Conservation (phyloP, 2,797 vertebrate genomes). For the Tenualosa ilisha region DNA sequence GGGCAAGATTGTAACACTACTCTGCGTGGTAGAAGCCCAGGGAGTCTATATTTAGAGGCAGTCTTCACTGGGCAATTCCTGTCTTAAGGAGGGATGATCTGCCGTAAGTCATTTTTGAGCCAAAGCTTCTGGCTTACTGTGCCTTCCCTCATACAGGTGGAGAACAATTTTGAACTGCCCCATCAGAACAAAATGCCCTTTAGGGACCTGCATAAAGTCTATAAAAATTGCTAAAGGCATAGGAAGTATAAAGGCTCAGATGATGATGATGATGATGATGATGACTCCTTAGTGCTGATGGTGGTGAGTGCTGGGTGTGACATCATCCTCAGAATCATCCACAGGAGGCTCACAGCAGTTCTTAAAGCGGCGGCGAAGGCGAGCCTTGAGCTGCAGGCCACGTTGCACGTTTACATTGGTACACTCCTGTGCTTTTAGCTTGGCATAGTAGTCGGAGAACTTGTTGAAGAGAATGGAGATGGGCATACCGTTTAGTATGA, state of each 20-base stretch:
- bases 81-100: conserved; percentile 10
- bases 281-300: conserved; percentile 8
- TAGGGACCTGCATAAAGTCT: background rate
- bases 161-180: background rate
- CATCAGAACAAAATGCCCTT: background rate
- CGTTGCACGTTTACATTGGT: conserved; percentile 70
- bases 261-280: background rate
- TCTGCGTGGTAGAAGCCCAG: background rate
- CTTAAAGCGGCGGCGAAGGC: conserved; percentile 68
- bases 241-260: background rate
- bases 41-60: conserved; percentile 5
- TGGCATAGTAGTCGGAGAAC: conserved; percentile 91
- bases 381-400: conserved; percentile 70
- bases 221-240: background rate
- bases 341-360: conserved; percentile 62
- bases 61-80: background rate
- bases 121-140: conserved; percentile 5
- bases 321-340: conserved; percentile 63
- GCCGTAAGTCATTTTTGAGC: background rate
- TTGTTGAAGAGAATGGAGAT: conserved; percentile 94
- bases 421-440: conserved; percentile 86
- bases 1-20: background rate
- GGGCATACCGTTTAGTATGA: conserved; percentile 92
- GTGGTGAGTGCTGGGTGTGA: background rate
- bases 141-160: background rate